These are phyloP conservation scores for Mastomys natalensis DNA, from an alignment of 2,113 vertebrate genomes.

Conservation along the genomic window DNA sequence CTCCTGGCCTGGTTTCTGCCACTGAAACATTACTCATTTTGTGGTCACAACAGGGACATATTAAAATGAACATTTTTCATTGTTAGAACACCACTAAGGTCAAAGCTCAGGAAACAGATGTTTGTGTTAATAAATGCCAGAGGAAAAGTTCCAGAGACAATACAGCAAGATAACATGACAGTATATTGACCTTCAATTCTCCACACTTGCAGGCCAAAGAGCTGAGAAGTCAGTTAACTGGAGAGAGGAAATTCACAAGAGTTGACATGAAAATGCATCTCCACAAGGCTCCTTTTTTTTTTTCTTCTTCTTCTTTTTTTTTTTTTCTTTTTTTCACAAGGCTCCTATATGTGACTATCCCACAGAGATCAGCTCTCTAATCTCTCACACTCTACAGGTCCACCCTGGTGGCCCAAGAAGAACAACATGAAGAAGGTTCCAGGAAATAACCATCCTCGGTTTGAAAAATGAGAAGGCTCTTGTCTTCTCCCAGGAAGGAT, in stretches of 20 bases:
- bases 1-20: not conserved
- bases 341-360: not conserved
- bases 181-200: not conserved
- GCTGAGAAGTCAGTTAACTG: not conserved
- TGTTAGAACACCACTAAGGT: not conserved
- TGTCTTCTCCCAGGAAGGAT: not conserved
- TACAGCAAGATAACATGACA: not conserved
- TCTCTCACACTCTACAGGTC: not conserved
- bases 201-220: not conserved
- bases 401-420: not conserved
- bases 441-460: not conserved
- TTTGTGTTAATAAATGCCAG: not conserved
- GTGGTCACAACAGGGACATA: not conserved
- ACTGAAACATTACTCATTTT: not conserved
- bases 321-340: too few relatives aligned
- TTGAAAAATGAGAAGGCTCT: not conserved
- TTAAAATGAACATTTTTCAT: not conserved
- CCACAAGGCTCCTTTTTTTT: not conserved
- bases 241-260: not conserved
- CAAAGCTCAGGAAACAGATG: not conserved
- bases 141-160: not conserved
- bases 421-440: not conserved
- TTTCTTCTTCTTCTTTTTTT: too few relatives aligned
- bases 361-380: not conserved
- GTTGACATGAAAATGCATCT: not conserved